Conservation (phyloP, 2,113 vertebrate genomes). For the Dromiciops gliroides region DNA sequence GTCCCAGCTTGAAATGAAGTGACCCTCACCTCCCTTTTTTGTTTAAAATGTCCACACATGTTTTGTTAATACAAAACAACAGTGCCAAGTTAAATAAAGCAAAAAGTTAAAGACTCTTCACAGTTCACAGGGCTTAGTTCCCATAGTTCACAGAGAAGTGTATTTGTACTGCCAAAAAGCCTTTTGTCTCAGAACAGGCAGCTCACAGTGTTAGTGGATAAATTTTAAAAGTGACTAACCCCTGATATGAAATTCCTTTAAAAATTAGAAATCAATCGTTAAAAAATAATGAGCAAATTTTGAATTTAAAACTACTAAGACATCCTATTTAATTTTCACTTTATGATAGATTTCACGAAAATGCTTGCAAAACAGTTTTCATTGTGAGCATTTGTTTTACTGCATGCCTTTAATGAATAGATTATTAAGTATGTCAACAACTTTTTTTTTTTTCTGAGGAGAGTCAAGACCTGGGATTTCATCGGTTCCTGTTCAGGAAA, state of each 20-base stretch:
- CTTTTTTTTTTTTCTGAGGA: neutral
- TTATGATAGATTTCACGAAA: slow-evolving; percentile 99
- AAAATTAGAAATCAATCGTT: slow-evolving; percentile 90
- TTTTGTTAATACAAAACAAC: slow-evolving; percentile 92
- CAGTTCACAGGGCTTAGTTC: slow-evolving; percentile 86
- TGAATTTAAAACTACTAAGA: slow-evolving; percentile 95
- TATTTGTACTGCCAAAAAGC: slow-evolving; percentile 89
- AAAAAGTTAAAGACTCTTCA: slow-evolving; percentile 89
- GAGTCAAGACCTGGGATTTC: neutral
- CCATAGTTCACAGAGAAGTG: slow-evolving; percentile 87
- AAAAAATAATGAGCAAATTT: slow-evolving; percentile 90
- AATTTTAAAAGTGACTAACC: slow-evolving; percentile 84
- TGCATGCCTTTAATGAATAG: slow-evolving; percentile 94
- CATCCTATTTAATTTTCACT: slow-evolving; percentile 99
- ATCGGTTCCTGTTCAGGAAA: neutral
- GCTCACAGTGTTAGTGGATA: slow-evolving; percentile 86
- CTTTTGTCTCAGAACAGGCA: slow-evolving; percentile 86
- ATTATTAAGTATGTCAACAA: slow-evolving; percentile 95
- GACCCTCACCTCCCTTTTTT: slow-evolving; percentile 36
- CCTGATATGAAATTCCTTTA: slow-evolving; percentile 85
- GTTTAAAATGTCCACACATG: slow-evolving; percentile 88
- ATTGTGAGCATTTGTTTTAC: slow-evolving; percentile 89
- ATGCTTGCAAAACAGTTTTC: slow-evolving; percentile 88
- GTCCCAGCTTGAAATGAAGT: neutral
- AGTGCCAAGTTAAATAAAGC: slow-evolving; percentile 90